Percentiles rank a stretch among this genome's conserved stretches.
phyloP scores from a whole-genome alignment of 2,797 vertebrate species.

The Poecile montanus region DNA sequence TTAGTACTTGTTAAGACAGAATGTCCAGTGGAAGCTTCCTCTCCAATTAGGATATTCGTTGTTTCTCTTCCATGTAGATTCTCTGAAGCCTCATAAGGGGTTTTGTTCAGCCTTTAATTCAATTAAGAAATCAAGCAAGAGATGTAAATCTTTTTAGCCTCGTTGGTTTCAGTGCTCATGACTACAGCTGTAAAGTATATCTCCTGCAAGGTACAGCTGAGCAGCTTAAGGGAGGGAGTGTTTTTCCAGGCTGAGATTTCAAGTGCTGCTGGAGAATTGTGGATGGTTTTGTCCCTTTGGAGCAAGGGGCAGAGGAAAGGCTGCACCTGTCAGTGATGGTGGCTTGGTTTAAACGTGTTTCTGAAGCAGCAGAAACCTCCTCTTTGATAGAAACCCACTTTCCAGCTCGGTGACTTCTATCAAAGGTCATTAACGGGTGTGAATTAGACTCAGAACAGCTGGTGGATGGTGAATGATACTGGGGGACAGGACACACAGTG shows the following conservation, averaged over 20 bases:
- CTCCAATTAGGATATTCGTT: neutral
- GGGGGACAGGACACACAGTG: neutral
- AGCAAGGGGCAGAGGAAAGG: neutral
- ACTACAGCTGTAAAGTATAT: neutral
- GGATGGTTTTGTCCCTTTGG: neutral
- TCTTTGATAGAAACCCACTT: neutral
- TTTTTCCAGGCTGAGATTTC: neutral
- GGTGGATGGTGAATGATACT: slow-evolving; percentile 31
- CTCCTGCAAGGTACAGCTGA: neutral
- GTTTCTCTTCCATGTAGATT: neutral
- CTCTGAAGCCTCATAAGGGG: neutral
- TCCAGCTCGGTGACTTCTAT: neutral
- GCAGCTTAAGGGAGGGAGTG: neutral
- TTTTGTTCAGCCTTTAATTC: slow-evolving; percentile 37
- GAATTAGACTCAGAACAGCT: slow-evolving; percentile 35
- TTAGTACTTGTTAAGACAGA: neutral
- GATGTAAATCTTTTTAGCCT: slow-evolving; percentile 40
- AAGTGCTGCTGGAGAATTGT: neutral
- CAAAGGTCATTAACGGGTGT: neutral
- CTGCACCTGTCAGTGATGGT: accelerated
- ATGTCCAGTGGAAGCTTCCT: slow-evolving; percentile 1
- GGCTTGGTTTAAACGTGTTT: neutral
- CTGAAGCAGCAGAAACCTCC: neutral
- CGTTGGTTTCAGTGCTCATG: neutral
- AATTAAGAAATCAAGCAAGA: slow-evolving; percentile 42